Evolutionary conservation across 2,797 vertebrate species (phyloP).

Genomic region (Danio aesculapii): DNA sequence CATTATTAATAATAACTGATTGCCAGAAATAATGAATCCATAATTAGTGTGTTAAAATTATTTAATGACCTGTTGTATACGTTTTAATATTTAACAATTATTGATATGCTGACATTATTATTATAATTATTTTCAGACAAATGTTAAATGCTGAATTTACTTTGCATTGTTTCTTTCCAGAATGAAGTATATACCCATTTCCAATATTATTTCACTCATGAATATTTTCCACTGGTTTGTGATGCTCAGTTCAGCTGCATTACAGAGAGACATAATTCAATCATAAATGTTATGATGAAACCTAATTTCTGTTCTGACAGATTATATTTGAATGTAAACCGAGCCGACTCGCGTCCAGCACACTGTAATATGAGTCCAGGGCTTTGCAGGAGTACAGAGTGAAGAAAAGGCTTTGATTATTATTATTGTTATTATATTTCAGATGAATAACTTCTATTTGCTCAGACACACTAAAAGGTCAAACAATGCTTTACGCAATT

Average conservation of each 20-base stretch:
- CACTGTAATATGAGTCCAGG: background rate
- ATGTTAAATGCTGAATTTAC: background rate
- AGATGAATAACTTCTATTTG: background rate
- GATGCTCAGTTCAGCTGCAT: background rate
- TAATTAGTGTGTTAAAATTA: too few relatives aligned
- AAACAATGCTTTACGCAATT: background rate
- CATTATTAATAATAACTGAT: too few relatives aligned
- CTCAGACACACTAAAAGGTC: background rate
- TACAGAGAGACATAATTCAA: conserved; percentile 16
- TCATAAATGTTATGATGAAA: background rate
- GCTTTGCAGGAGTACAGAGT: background rate
- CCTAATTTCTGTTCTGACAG: conserved; percentile 6
- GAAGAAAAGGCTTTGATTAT: background rate
- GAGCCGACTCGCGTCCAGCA: background rate
- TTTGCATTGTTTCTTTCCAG: background rate
- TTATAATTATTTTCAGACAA: background rate
- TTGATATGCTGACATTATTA: background rate
- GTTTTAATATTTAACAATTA: too few relatives aligned
- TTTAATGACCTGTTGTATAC: too few relatives aligned
- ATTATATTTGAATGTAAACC: conserved; percentile 30
- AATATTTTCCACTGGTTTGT: background rate
- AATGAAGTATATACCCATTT: background rate
- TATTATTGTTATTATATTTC: background rate
- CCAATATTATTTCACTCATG: background rate
- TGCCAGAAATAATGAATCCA: too few relatives aligned